These are phyloP conservation scores for Temnopleurus reevesii DNA, from an alignment of 53 echinoderm and acorn worm species.

Conservation along the genomic window DNA sequence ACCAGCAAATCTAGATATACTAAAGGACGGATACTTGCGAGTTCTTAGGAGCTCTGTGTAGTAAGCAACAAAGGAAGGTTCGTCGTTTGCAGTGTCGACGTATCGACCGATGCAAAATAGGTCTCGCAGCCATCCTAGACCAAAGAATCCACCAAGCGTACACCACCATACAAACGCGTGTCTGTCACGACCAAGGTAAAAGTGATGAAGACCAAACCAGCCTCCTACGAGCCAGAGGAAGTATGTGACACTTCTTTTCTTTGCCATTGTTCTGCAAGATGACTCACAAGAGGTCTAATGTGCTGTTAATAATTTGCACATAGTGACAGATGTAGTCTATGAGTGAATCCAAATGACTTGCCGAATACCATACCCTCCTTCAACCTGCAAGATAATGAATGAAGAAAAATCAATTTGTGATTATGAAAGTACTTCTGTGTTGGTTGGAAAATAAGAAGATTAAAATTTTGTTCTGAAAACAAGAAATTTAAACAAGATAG, in stretches of 20 bases:
- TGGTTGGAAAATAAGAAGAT: too few species aligned
- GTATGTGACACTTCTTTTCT: conserved; percentile 69
- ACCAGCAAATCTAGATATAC: conserved; percentile 68
- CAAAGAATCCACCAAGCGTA: conserved; percentile 77
- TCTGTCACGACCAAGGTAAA: conserved; percentile 90
- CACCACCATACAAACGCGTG: conserved; percentile 97
- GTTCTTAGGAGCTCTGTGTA: conserved; percentile 60
- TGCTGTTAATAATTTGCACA: too few species aligned
- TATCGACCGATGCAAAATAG: conserved; percentile 73
- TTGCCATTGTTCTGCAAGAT: conserved; percentile 44
- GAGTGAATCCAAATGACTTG: not conserved
- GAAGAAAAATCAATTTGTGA: not conserved
- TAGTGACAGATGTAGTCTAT: too few species aligned
- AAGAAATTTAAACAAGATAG: too few species aligned
- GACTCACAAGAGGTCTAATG: not conserved
- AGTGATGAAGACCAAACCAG: conserved; percentile 84
- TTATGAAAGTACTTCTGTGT: too few species aligned
- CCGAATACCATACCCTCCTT: not conserved
- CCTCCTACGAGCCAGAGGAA: conserved; percentile 83
- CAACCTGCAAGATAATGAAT: not conserved
- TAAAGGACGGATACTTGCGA: conserved; percentile 68
- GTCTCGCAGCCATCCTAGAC: conserved; percentile 84
- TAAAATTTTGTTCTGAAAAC: too few species aligned
- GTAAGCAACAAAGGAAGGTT: conserved; percentile 60
- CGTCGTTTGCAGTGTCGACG: conserved; percentile 74